phyloP scores from a whole-genome alignment of 2,797 vertebrate genomes.

The Artibeus lituratus region DNA sequence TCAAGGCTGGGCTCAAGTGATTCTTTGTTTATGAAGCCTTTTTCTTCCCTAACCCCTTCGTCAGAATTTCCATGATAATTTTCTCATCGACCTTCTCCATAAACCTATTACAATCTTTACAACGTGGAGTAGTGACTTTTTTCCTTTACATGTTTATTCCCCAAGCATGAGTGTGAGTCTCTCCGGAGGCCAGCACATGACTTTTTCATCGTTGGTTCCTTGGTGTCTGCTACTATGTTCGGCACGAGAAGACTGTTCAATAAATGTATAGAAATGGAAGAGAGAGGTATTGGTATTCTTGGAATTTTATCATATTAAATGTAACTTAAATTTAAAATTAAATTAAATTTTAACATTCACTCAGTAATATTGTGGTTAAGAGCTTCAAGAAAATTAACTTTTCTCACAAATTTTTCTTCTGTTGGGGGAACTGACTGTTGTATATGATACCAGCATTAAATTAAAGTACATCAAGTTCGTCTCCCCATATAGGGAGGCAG shows the following conservation, averaged over 20 bases:
- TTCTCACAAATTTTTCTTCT: not conserved
- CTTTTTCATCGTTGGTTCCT: not conserved
- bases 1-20: not conserved
- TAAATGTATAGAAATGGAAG: not conserved
- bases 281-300: not conserved
- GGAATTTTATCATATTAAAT: not conserved
- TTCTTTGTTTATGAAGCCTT: not conserved
- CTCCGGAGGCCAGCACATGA: not conserved
- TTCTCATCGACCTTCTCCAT: not conserved
- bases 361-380: not conserved
- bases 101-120: not conserved
- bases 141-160: not conserved
- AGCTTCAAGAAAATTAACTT: not conserved
- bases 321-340: not conserved
- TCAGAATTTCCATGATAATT: not conserved
- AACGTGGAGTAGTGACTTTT: not conserved
- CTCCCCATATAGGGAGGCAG: not conserved
- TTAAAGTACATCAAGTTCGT: not conserved
- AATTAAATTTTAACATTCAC: not conserved
- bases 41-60: not conserved
- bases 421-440: not conserved
- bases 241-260: not conserved
- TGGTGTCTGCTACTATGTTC: not conserved
- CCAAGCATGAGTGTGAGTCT: not conserved
- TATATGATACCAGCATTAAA: not conserved